These are phyloP conservation scores for Platycercus adscitus DNA, from an alignment of 2,113 vertebrate genomes.

Conservation along the genomic window DNA sequence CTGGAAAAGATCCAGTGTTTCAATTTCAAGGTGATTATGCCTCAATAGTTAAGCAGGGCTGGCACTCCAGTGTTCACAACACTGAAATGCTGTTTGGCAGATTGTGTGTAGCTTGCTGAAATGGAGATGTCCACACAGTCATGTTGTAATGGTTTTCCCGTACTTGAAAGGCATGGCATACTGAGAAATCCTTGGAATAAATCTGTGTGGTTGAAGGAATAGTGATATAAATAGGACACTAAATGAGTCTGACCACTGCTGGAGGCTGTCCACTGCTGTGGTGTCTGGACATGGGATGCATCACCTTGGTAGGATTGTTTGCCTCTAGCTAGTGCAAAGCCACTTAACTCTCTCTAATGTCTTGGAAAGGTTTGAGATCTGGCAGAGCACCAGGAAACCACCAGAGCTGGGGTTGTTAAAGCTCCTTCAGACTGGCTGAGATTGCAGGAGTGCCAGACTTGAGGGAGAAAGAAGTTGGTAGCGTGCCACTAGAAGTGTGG, in stretches of 20 bases:
- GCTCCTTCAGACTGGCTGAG: neutral
- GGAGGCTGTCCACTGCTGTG: neutral
- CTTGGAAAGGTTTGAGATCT: neutral
- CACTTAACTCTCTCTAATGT: neutral
- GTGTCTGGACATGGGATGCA: neutral
- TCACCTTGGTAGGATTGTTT: neutral
- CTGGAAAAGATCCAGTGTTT: neutral
- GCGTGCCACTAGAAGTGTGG: rapidly evolving
- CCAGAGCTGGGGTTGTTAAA: neutral
- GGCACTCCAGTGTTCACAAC: neutral
- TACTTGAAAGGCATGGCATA: neutral
- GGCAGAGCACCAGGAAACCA: neutral
- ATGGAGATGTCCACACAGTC: neutral
- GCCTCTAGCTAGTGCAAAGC: neutral
- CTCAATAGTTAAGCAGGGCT: neutral
- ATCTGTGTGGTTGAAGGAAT: neutral
- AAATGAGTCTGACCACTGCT: neutral
- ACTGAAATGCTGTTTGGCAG: neutral
- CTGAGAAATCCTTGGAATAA: neutral
- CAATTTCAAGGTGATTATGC: neutral
- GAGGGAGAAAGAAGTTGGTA: neutral
- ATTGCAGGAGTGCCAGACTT: neutral
- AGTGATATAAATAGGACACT: neutral
- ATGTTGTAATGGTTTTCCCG: neutral
- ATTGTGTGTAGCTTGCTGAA: neutral